Conservation (phyloP, 2,797 vertebrate species). For the Pterois miles region DNA sequence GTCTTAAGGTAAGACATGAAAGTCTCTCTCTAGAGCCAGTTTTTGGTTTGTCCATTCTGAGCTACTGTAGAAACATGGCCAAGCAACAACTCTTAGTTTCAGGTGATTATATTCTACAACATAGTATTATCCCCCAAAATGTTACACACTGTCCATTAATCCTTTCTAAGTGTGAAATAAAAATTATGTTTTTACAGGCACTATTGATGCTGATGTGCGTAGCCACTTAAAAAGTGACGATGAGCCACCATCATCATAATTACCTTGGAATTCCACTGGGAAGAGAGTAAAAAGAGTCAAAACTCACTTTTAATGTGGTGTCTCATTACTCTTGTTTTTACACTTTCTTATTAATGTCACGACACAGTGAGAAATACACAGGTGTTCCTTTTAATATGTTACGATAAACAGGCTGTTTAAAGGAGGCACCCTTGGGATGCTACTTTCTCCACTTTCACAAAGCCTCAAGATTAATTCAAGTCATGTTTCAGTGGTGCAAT, state of each 20-base stretch:
- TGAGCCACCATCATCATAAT: constrained; percentile 47
- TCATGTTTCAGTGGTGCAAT: constrained; percentile 30
- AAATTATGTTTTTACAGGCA: constrained; percentile 6
- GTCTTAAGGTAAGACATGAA: neutral
- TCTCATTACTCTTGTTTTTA: constrained; percentile 1
- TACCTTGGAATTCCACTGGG: constrained; percentile 43
- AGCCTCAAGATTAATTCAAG: constrained; percentile 54
- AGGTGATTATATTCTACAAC: neutral
- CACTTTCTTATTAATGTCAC: constrained; percentile 7
- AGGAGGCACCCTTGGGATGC: constrained; percentile 45
- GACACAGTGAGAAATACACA: constrained; percentile 36
- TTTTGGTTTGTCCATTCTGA: no score
- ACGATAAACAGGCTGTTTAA: constrained; percentile 38
- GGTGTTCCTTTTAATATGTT: constrained; percentile 28
- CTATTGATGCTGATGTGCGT: constrained; percentile 37
- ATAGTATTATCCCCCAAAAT: neutral
- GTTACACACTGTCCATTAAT: neutral
- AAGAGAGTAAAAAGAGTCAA: constrained; percentile 19
- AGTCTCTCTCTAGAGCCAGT: neutral
- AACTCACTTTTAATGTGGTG: constrained; percentile 23
- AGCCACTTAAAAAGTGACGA: constrained; percentile 52
- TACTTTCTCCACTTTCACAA: constrained; percentile 30
- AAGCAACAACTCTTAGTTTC: neutral
- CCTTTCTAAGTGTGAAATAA: neutral
- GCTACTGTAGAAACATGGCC: no score